phyloP scores from a whole-genome alignment of 2,888 invertebrate species.

The Drosophila anceps region DNA sequence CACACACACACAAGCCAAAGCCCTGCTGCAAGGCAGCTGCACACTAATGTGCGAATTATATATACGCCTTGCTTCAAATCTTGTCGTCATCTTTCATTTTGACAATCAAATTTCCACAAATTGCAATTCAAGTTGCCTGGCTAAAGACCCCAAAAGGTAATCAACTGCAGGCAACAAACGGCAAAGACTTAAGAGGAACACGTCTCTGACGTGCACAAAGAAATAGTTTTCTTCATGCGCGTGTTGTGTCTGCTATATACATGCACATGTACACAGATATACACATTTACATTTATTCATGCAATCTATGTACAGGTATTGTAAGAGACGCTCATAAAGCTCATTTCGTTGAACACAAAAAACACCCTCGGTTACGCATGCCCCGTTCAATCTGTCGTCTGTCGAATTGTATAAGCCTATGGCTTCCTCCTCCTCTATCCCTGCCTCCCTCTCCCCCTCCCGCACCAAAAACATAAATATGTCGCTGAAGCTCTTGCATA shows the following conservation, averaged over 20 bases:
- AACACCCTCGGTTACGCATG: constrained; percentile 73
- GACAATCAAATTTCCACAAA: constrained; percentile 72
- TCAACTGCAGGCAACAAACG: constrained; percentile 39
- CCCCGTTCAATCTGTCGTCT: constrained; percentile 38
- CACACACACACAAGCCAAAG: too few species aligned
- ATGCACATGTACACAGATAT: not conserved
- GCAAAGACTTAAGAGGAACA: constrained; percentile 11
- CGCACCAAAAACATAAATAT: constrained; percentile 50
- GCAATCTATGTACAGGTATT: constrained; percentile 13
- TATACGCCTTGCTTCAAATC: constrained; percentile 26
- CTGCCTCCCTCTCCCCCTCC: not conserved
- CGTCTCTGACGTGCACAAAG: constrained; percentile 13
- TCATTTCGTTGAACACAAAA: constrained; percentile 53
- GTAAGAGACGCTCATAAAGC: constrained; percentile 40
- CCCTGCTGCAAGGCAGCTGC: constrained; percentile 28
- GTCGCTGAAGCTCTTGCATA: constrained; percentile 49
- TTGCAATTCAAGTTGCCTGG: constrained; percentile 59
- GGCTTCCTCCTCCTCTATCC: not conserved
- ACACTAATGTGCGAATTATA: constrained; percentile 68
- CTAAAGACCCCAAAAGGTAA: constrained; percentile 53
- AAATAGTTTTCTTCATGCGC: constrained; percentile 17
- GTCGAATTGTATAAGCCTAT: constrained; percentile 68
- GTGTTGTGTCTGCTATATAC: constrained; percentile 6
- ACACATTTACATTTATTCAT: not conserved
- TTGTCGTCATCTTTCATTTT: constrained; percentile 55